These are phyloP conservation scores for Pelecanus crispus DNA, from an alignment of 2,113 vertebrate genomes.

Conservation along the genomic window DNA sequence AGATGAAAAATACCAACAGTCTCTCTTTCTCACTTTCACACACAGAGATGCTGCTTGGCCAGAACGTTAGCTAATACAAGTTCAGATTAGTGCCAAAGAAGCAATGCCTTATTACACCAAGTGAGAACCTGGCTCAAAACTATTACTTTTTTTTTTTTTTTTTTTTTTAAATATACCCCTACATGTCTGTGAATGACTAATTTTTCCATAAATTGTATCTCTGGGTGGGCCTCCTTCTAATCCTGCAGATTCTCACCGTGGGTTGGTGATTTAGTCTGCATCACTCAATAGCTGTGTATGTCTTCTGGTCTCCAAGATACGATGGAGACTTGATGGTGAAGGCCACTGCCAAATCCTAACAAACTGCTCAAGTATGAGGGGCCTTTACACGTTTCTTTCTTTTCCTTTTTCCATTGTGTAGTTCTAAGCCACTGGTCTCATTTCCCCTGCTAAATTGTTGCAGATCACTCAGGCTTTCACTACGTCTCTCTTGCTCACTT, in stretches of 20 bases:
- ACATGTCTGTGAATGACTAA: neutral
- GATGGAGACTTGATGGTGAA: neutral
- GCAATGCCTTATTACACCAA: neutral
- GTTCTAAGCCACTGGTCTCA: neutral
- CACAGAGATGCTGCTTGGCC: neutral
- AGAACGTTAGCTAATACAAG: neutral
- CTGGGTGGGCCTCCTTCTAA: neutral
- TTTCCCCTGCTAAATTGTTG: neutral
- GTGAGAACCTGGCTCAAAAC: conserved; percentile 9
- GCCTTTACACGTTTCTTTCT: neutral
- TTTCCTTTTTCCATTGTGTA: neutral
- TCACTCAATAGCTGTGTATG: neutral
- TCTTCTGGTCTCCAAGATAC: conserved; percentile 42
- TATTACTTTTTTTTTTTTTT: neutral
- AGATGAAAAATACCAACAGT: neutral
- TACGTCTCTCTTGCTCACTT: neutral
- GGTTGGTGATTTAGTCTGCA: neutral
- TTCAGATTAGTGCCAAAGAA: neutral
- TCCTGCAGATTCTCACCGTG: neutral
- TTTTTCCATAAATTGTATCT: conserved; percentile 15
- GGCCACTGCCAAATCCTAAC: neutral
- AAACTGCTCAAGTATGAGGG: neutral
- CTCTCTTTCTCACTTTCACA: neutral
- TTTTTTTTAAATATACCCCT: neutral
- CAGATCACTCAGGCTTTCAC: neutral